Percentiles rank a stretch among this genome's conserved stretches.
phyloP scores from a whole-genome alignment of 2,113 vertebrate species.

The Burhinus oedicnemus region DNA sequence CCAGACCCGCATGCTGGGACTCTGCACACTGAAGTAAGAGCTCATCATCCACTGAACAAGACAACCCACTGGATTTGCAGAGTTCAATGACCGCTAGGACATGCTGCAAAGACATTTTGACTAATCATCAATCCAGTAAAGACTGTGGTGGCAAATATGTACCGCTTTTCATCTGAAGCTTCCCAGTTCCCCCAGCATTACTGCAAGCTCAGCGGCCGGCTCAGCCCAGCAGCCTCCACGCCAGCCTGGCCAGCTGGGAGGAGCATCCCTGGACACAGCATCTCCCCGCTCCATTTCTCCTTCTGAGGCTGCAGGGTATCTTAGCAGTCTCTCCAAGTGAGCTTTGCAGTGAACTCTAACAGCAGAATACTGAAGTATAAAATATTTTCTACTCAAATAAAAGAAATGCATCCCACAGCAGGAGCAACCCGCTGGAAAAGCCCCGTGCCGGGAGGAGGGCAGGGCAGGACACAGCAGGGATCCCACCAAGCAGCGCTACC shows the following conservation, averaged over 20 bases:
- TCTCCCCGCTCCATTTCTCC: rapidly evolving
- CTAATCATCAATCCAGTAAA: neutral
- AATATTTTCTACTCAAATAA: neutral
- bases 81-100: too few relatives aligned
- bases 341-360: neutral
- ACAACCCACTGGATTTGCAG: neutral
- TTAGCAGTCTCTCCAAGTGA: neutral
- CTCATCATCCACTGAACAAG: neutral
- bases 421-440: neutral
- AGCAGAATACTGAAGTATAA: neutral
- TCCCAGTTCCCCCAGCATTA: neutral
- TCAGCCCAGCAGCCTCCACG: neutral
- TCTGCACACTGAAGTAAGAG: neutral
- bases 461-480: neutral
- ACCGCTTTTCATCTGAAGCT: neutral
- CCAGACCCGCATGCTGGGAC: neutral
- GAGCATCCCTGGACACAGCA: too few relatives aligned
- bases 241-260: neutral
- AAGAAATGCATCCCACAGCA: neutral
- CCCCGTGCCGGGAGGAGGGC: rapidly evolving
- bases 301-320: too few relatives aligned
- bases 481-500: neutral
- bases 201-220: neutral
- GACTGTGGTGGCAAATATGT: neutral
- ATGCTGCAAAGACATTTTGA: neutral